These are phyloP conservation scores for Trachops cirrhosus DNA, from an alignment of 2,797 vertebrate species.

Conservation along the genomic window DNA sequence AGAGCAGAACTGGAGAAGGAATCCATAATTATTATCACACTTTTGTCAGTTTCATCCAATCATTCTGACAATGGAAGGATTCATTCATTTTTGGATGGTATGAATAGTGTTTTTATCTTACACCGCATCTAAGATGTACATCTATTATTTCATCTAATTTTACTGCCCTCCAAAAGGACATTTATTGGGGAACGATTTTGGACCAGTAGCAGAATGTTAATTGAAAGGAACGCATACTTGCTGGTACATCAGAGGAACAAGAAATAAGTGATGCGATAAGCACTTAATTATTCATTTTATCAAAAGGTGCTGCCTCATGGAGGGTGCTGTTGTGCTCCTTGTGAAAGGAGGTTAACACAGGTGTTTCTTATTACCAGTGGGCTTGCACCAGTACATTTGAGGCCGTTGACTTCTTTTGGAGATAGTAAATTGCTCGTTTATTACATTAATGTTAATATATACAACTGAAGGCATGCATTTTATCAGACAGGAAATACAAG, in stretches of 20 bases:
- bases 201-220: neutral
- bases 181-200: conserved; percentile 34
- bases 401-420: conserved; percentile 26
- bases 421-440: neutral
- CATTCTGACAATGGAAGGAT: neutral
- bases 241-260: neutral
- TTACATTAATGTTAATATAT: neutral
- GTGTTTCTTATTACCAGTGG: conserved; percentile 17
- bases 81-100: neutral
- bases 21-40: neutral
- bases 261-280: neutral
- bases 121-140: neutral
- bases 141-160: neutral
- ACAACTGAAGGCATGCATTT: neutral
- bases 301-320: neutral
- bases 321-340: neutral
- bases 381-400: neutral
- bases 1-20: neutral
- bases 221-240: neutral
- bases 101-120: neutral
- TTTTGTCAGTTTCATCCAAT: neutral
- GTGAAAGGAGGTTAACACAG: neutral
- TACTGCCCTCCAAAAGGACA: neutral
- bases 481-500: neutral
- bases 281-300: conserved; percentile 15